Evolutionary conservation across 2,888 invertebrate genomes (phyloP).

Genomic region (Thymelicus sylvestris): DNA sequence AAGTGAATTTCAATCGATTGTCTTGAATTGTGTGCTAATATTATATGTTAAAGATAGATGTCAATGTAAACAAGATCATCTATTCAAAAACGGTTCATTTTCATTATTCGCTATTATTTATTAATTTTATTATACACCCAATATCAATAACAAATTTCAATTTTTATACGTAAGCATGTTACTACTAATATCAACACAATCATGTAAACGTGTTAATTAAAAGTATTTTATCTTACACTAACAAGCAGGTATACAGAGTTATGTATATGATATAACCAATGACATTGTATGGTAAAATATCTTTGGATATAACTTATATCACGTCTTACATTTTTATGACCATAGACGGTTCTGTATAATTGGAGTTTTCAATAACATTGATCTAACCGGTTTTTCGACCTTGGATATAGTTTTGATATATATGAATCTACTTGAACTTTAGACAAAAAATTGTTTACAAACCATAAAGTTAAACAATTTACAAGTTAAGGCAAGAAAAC

Average conservation of each 20-base stretch:
- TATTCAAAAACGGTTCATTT: no score
- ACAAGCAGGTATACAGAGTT: background rate
- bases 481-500: no score
- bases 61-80: no score
- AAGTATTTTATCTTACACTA: background rate
- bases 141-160: no score
- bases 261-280: no score
- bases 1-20: slow-evolving; percentile 1
- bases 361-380: slow-evolving; percentile 16
- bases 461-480: no score
- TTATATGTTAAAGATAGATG: background rate
- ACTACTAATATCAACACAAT: background rate
- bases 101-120: no score
- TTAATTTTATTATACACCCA: no score
- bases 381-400: slow-evolving; percentile 19
- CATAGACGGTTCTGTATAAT: slow-evolving; percentile 13
- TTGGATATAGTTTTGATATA: slow-evolving; percentile 4
- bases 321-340: slow-evolving; percentile 21
- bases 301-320: no score
- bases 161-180: background rate
- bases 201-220: background rate
- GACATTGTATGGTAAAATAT: no score
- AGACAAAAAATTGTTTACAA: no score
- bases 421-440: no score
- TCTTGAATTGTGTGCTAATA: slow-evolving; percentile 15